These are phyloP conservation scores for Tachysurus vachellii DNA, from an alignment of 2,113 vertebrate genomes.

Conservation along the genomic window DNA sequence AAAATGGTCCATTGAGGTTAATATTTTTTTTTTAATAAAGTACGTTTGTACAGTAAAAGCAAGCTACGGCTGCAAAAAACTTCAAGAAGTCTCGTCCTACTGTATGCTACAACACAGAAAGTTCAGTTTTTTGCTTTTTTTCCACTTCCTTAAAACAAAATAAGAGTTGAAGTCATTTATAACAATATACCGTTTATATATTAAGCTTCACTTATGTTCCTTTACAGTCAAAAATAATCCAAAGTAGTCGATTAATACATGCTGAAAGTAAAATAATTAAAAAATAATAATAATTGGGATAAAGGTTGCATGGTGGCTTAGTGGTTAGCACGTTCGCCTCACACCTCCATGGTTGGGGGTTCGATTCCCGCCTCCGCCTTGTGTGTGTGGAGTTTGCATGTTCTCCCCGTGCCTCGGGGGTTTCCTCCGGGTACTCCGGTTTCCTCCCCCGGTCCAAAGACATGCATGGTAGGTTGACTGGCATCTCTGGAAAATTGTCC, in stretches of 20 bases:
- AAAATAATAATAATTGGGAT: background rate
- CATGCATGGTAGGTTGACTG: too few species aligned
- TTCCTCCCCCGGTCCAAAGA: too few species aligned
- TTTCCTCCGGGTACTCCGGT: too few species aligned
- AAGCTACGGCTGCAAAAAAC: background rate
- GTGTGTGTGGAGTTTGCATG: too few species aligned
- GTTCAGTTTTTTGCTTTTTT: background rate
- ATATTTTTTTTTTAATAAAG: background rate
- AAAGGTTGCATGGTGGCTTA: too few species aligned
- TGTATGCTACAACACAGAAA: background rate
- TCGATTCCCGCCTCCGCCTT: too few species aligned
- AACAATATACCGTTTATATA: background rate
- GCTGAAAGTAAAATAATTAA: background rate
- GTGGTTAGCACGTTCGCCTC: too few species aligned
- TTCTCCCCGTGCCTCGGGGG: too few species aligned
- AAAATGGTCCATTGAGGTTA: background rate
- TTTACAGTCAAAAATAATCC: background rate
- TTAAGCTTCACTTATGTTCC: background rate
- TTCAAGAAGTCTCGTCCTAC: background rate
- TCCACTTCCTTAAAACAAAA: background rate
- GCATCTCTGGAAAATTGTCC: too few species aligned
- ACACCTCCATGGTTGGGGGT: too few species aligned
- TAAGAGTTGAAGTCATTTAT: background rate
- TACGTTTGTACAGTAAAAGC: background rate
- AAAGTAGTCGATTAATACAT: background rate